Percentiles rank a stretch among this genome's conserved stretches.
These are phyloP conservation scores for Micronisus gabar DNA, from an alignment of 2,113 vertebrate genomes.

Conservation along the genomic window DNA sequence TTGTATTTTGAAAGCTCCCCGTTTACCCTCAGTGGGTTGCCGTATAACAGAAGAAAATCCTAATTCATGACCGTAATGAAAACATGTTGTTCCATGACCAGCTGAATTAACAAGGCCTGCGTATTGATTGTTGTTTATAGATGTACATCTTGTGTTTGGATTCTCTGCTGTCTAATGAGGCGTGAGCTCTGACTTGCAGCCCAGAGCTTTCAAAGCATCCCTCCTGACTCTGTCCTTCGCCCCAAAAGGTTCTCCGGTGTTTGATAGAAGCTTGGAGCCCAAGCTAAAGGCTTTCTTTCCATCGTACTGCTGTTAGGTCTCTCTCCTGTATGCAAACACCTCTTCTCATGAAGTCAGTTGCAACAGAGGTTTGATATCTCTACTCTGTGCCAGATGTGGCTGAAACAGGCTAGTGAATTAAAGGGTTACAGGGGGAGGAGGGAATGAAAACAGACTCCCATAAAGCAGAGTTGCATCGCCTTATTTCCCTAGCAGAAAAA, in stretches of 20 bases:
- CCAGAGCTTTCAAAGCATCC: neutral
- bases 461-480: accelerated
- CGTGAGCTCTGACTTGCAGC: neutral
- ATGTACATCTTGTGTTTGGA: neutral
- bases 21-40: neutral
- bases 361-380: neutral
- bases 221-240: neutral
- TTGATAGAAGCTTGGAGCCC: neutral
- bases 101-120: neutral
- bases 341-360: neutral
- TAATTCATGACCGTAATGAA: neutral
- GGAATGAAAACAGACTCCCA: neutral
- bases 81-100: neutral
- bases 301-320: accelerated
- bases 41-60: neutral
- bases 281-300: neutral
- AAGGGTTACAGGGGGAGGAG: neutral
- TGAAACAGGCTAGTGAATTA: neutral
- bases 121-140: neutral
- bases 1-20: neutral
- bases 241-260: neutral
- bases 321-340: neutral
- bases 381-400: neutral
- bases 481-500: neutral
- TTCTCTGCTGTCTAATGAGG: neutral